Evolutionary conservation across 23 tunicate genomes (phyloP), one percentile per base, ranked within the genome.

Genomic region (Aplidium turbinatum): DNA sequence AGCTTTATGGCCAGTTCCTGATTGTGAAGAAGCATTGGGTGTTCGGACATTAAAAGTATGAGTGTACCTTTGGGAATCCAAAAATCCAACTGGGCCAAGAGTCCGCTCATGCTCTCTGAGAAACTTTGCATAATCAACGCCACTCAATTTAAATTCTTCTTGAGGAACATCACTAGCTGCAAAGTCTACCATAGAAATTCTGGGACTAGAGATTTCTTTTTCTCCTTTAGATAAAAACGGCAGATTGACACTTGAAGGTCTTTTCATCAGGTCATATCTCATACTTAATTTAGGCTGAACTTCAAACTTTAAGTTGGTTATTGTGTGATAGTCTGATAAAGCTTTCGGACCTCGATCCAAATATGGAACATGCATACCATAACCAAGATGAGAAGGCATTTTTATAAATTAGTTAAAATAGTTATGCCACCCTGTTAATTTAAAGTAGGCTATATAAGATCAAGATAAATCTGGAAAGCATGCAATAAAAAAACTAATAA

Each of bases 301-400:
- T 35, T 89, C 89, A 71, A 89, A 89, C 0, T 89, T 89, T 0
- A 80, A 78, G 57, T 89, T 89, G 33, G 96, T 89, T 34, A 89
- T 33, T 7, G 96, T 89, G 70, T 89, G 96, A 47, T 89, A 89
- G 0, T 77, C 84, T 0, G 85, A 52, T 0, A 42, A 36, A 24
- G 89, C 96, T 78, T 89, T 89, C 1, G 96, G 96, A 31, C 88
- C 87, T 2, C 96, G 58, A 47, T 89, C 96, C 72, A 89, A 72
- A 77, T 82, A 89, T 4, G 96, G 96, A 22, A 89, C 96, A 63
- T 89, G 79, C 96, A 89, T 89, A 20, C 96, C 96, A 77, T 83
- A 76, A 7, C 96, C 96, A 11, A 89, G 61, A 56, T 89, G 96
- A 0, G 96, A 89, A 32, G 96, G 96, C 96, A 89, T 89, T 47